Evolutionary conservation across 2,888 invertebrate genomes (phyloP).

Genomic region (Lasioglossum calceatum): DNA sequence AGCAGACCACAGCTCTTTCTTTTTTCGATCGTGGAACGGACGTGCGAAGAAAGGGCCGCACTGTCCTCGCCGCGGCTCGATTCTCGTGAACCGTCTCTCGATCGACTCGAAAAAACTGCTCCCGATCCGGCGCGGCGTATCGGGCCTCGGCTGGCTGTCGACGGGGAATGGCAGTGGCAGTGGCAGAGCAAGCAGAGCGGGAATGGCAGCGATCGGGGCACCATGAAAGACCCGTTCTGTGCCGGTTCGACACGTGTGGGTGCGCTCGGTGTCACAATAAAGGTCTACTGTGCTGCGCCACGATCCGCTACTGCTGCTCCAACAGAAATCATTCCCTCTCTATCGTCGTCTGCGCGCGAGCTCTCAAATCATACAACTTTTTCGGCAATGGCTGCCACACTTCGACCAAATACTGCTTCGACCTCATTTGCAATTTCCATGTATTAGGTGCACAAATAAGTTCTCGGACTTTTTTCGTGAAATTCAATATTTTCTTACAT

Average conservation of each 20-base stretch:
- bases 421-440: too few species aligned
- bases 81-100: neutral
- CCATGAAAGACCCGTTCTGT: slow-evolving; percentile 65
- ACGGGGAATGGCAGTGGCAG: neutral
- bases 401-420: too few species aligned
- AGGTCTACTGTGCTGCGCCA: slow-evolving; percentile 56
- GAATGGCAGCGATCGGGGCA: slow-evolving; percentile 11
- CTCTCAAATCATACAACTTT: neutral
- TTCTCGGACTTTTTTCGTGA: too few species aligned
- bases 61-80: slow-evolving; percentile 18
- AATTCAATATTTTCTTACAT: too few species aligned
- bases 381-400: too few species aligned
- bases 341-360: neutral
- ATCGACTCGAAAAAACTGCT: slow-evolving; percentile 21
- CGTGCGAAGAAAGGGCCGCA: slow-evolving; percentile 28
- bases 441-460: too few species aligned
- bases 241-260: slow-evolving; percentile 48
- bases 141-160: neutral
- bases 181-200: neutral
- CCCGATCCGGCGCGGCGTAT: slow-evolving; percentile 25
- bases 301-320: neutral
- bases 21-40: neutral
- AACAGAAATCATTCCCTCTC: slow-evolving; percentile 49
- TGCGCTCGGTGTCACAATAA: slow-evolving; percentile 47
- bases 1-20: neutral